phyloP scores from a whole-genome alignment of 2,888 invertebrate species.

The Villa cingulata region DNA sequence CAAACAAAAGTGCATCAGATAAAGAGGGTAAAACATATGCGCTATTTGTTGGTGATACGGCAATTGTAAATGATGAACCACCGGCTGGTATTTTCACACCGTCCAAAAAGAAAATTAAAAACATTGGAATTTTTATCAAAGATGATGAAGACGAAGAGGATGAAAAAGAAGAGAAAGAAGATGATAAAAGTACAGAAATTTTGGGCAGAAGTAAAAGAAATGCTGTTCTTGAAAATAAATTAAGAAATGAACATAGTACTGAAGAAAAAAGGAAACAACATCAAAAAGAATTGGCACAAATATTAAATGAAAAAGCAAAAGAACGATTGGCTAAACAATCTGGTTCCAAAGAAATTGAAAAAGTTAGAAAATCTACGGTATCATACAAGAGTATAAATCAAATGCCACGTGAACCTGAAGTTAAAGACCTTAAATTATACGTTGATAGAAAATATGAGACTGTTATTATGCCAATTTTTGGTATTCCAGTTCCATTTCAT shows the following conservation, averaged over 20 bases:
- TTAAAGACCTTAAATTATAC: conserved; percentile 84
- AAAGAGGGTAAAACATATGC: conserved; percentile 84
- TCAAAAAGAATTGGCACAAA: conserved; percentile 84
- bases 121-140: conserved; percentile 88
- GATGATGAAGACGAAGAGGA: conserved; percentile 76
- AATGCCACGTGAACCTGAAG: conserved; percentile 88
- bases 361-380: conserved; percentile 83
- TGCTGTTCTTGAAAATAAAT: conserved; percentile 83
- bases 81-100: conserved; percentile 78
- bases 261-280: conserved; percentile 96
- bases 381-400: conserved; percentile 87
- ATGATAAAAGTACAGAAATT: conserved; percentile 39
- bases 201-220: conserved; percentile 61
- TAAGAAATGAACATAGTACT: conserved; percentile 85
- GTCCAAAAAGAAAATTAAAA: conserved; percentile 89
- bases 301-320: conserved; percentile 84
- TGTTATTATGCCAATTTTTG: conserved; percentile 94
- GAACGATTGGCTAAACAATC: conserved; percentile 81
- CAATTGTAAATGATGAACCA: conserved; percentile 80
- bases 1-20: conserved; percentile 67
- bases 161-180: conserved; percentile 63
- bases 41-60: conserved; percentile 92
- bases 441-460: conserved; percentile 97
- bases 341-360: conserved; percentile 72
- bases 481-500: conserved; percentile 92